Evolutionary conservation across 1,140 invertebrate species (phyloP).

Genomic region (Catajapyx aquilonaris): DNA sequence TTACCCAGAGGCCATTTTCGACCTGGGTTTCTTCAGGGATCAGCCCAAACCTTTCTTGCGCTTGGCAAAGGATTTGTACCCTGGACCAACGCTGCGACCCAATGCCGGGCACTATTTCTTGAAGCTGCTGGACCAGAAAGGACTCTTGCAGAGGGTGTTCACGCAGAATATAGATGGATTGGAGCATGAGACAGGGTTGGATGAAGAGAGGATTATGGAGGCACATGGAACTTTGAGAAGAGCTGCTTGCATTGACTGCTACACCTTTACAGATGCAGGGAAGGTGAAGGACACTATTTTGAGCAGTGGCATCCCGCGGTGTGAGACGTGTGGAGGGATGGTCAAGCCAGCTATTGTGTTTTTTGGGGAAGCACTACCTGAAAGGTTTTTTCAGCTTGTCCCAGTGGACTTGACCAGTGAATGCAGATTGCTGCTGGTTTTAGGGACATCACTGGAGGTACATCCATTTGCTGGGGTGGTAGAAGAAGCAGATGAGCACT

Average conservation of each 20-base stretch:
- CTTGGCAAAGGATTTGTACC: constrained; percentile 24
- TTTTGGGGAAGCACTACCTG: constrained; percentile 30
- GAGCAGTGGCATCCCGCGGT: constrained; percentile 8
- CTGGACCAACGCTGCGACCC: constrained; percentile 22
- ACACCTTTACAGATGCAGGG: constrained; percentile 20
- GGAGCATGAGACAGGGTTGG: constrained; percentile 28
- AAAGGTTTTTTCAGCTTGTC: constrained; percentile 19
- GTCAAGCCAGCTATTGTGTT: constrained; percentile 36
- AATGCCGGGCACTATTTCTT: constrained; percentile 25
- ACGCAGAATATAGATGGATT: constrained; percentile 35
- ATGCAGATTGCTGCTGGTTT: constrained; percentile 32
- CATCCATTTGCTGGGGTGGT: constrained; percentile 24
- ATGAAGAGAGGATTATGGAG: constrained; percentile 29
- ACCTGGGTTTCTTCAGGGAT: constrained; percentile 23
- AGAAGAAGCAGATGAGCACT: constrained; percentile 22
- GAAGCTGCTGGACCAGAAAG: constrained; percentile 21
- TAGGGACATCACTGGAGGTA: constrained; percentile 36
- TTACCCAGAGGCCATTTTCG: constrained; percentile 36
- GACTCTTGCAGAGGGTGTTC: constrained; percentile 20
- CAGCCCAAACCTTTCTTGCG: constrained; percentile 26
- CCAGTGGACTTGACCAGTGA: constrained; percentile 33
- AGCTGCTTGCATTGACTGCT: constrained; percentile 24
- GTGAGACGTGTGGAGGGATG: constrained; percentile 15
- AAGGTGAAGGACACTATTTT: constrained; percentile 32
- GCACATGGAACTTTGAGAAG: constrained; percentile 32